phyloP scores from a whole-genome alignment of 2,888 invertebrate genomes.

The Blastobasis lacticolella region DNA sequence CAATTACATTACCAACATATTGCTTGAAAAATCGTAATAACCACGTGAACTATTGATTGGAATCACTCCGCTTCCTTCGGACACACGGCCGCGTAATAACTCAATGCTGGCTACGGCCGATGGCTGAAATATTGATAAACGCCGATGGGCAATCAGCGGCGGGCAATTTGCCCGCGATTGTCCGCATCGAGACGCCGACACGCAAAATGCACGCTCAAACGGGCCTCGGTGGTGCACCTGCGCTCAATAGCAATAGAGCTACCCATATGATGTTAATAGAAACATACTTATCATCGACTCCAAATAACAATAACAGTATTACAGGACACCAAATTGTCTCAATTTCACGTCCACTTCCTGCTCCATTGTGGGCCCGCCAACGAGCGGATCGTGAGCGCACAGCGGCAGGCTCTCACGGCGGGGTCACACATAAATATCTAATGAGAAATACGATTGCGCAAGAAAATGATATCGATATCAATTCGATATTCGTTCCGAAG shows the following conservation, averaged over 20 bases:
- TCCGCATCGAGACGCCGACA: conserved; percentile 58
- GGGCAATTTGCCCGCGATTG: conserved; percentile 67
- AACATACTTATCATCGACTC: background rate
- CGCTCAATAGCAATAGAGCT: too few species aligned
- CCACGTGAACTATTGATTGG: too few species aligned
- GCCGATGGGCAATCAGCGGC: conserved; percentile 59
- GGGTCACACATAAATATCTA: conserved; percentile 58
- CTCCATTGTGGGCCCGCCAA: conserved; percentile 2
- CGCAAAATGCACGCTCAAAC: conserved; percentile 52
- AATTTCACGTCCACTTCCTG: conserved; percentile 4
- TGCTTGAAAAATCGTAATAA: too few species aligned
- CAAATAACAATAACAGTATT: background rate
- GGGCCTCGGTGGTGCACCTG: conserved; percentile 22
- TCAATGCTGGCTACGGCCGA: conserved; percentile 11
- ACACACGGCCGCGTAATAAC: too few species aligned
- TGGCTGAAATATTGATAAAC: conserved; percentile 62
- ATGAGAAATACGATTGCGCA: conserved; percentile 61
- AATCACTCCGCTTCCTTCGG: too few species aligned
- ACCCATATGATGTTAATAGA: conserved; percentile 2
- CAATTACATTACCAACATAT: too few species aligned
- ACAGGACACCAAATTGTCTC: conserved; percentile 1
- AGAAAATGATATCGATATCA: conserved; percentile 65
- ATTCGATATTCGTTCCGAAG: conserved; percentile 61
- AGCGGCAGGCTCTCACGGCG: conserved; percentile 51
- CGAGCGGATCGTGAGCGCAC: conserved; percentile 33